These are phyloP conservation scores for Sceloporus undulatus DNA, from an alignment of 2,113 vertebrate species.

Conservation along the genomic window DNA sequence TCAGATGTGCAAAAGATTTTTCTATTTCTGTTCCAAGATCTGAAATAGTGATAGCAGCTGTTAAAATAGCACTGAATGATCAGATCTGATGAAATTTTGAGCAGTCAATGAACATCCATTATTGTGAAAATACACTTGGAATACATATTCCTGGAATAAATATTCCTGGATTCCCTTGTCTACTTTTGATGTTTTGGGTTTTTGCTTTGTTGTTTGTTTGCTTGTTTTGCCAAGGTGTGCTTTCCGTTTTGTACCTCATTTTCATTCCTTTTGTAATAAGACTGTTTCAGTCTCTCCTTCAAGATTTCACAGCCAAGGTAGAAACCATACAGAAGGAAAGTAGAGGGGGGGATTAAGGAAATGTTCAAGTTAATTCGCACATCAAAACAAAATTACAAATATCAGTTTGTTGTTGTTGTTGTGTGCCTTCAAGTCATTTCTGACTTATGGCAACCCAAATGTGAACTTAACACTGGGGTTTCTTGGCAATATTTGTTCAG, in stretches of 20 bases:
- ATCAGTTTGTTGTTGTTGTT: neutral
- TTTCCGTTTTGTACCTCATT: neutral
- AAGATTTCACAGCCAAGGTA: neutral
- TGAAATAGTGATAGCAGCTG: too few relatives aligned
- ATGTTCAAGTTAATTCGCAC: neutral
- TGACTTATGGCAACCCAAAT: too few relatives aligned
- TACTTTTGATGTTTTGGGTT: neutral
- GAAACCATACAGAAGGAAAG: neutral
- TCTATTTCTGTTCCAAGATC: too few relatives aligned
- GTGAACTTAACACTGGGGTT: too few relatives aligned
- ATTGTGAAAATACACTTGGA: neutral
- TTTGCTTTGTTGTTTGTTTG: too few relatives aligned
- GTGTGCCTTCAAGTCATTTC: too few relatives aligned
- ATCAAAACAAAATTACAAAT: neutral
- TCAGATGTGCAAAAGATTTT: too few relatives aligned
- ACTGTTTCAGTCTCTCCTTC: neutral
- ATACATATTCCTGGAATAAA: too few relatives aligned
- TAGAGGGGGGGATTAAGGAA: neutral
- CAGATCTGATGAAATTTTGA: neutral
- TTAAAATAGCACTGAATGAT: neutral
- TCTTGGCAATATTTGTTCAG: too few relatives aligned
- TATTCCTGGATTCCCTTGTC: neutral
- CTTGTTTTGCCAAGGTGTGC: neutral
- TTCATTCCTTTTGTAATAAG: slow-evolving; percentile 6
- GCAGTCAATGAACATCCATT: neutral